A percentile compares a stretch with the other conserved stretches of the same genome.
Evolutionary conservation across 2,113 vertebrate species (phyloP).

Genomic region (Chinchilla lanigera): DNA sequence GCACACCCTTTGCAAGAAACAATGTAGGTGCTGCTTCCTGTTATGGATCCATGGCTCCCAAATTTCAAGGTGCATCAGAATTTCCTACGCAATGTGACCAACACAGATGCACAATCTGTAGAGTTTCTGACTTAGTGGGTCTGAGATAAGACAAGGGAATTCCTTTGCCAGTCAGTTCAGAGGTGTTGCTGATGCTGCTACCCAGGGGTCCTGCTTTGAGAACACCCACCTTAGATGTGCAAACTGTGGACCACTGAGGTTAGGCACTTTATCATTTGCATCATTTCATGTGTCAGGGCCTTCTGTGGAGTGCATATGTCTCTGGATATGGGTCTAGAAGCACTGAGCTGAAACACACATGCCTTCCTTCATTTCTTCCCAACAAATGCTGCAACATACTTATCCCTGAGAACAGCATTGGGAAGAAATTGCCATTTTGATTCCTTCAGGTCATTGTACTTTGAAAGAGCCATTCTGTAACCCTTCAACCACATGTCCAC

Average conservation of each 20-base stretch:
- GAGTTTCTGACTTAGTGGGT: neutral
- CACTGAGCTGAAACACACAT: neutral
- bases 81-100: neutral
- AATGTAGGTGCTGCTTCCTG: neutral
- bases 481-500: neutral
- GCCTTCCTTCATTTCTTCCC: neutral
- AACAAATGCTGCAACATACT: neutral
- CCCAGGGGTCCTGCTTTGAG: neutral
- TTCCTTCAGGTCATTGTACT: neutral
- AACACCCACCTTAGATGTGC: neutral
- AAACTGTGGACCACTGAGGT: neutral
- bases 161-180: neutral
- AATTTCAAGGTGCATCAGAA: neutral
- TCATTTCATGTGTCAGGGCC: accelerated
- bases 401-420: neutral
- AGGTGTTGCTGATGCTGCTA: neutral
- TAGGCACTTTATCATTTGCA: neutral
- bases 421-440: neutral
- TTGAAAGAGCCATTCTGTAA: neutral
- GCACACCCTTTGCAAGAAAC: no score
- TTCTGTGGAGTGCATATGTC: accelerated
- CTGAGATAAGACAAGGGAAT: neutral
- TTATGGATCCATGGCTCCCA: neutral
- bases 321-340: neutral
- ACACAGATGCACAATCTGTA: no score